Conservation (phyloP, 2,113 vertebrate genomes). For the Myiagra hebetior region DNA sequence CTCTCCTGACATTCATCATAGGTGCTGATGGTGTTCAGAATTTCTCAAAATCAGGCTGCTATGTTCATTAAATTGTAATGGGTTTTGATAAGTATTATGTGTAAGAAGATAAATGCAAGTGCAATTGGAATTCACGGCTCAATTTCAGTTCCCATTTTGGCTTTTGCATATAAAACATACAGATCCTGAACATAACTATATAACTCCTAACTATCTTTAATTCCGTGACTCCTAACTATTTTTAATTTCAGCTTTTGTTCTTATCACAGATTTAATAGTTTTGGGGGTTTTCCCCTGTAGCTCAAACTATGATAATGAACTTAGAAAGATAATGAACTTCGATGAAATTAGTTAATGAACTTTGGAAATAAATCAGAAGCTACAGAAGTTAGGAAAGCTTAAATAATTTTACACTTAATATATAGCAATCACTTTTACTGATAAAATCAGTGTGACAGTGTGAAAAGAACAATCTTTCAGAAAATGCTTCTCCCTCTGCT, state of each 20-base stretch:
- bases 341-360: background rate
- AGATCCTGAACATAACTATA: background rate
- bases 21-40: background rate
- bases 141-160: background rate
- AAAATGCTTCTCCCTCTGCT: background rate
- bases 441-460: background rate
- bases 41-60: background rate
- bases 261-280: background rate
- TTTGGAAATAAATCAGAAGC: background rate
- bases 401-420: background rate
- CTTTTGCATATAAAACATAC: background rate
- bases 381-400: background rate
- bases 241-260: background rate
- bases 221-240: background rate
- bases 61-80: background rate
- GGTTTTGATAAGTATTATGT: background rate
- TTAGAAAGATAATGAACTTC: background rate
- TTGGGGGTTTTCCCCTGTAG: background rate
- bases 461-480: conserved; percentile 2
- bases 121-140: background rate
- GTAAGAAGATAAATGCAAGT: background rate
- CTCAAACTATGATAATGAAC: background rate
- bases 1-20: background rate
- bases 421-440: background rate
- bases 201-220: background rate